Conservation (phyloP, 2,797 vertebrate genomes). For the Danio kyathit region DNA sequence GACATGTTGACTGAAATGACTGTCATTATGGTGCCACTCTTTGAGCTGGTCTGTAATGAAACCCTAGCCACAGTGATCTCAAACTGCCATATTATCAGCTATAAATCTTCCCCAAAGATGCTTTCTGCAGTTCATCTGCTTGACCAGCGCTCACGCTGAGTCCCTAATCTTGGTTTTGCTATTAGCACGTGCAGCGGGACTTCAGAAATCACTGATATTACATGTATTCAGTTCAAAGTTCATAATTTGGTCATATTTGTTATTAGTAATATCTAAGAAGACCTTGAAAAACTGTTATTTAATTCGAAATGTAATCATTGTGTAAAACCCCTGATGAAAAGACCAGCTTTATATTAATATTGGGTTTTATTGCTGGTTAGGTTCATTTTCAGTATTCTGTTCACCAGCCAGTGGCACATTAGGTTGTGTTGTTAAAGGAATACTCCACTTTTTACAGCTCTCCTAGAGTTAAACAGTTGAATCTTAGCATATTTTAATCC, state of each 20-base stretch:
- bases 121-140: conserved; percentile 34
- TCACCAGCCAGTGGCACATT: no score
- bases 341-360: not conserved
- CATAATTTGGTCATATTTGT: not conserved
- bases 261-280: not conserved
- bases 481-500: no score
- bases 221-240: not conserved
- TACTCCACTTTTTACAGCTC: no score
- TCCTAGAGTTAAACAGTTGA: no score
- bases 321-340: conserved; percentile 13
- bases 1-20: conserved; percentile 75
- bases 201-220: not conserved
- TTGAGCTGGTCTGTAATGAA: conserved; percentile 66
- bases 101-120: conserved; percentile 55
- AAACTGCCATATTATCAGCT: conserved; percentile 57
- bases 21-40: conserved; percentile 72
- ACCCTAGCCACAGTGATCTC: conserved; percentile 60
- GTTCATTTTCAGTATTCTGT: no score
- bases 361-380: conserved; percentile 6
- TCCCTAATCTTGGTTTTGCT: conserved; percentile 26
- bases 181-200: not conserved
- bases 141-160: conserved; percentile 9
- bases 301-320: not conserved
- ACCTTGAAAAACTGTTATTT: not conserved
- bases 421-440: no score